Evolutionary conservation across 1,140 invertebrate genomes (phyloP).

Genomic region (Drosophila mayri): DNA sequence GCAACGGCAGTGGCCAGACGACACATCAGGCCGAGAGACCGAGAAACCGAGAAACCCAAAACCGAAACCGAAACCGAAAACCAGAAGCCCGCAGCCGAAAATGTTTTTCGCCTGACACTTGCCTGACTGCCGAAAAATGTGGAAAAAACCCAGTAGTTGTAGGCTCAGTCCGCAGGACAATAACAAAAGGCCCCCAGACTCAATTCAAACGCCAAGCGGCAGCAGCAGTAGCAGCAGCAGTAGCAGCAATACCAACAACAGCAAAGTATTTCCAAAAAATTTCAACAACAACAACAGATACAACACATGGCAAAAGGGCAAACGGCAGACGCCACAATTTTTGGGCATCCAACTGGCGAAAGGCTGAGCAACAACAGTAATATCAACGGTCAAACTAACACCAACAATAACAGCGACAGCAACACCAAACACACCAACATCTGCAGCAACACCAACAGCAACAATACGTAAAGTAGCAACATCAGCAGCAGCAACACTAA

Average conservation of each 20-base stretch:
- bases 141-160: slow-evolving; percentile 19
- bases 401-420: slow-evolving; percentile 10
- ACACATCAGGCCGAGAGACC: slow-evolving; percentile 65
- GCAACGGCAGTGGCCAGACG: slow-evolving; percentile 60
- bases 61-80: slow-evolving; percentile 61
- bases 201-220: slow-evolving; percentile 53
- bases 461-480: background rate
- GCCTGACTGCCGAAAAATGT: slow-evolving; percentile 69
- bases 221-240: slow-evolving; percentile 32
- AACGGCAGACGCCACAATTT: slow-evolving; percentile 65
- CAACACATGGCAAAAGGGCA: slow-evolving; percentile 44
- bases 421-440: slow-evolving; percentile 8
- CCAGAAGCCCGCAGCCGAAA: slow-evolving; percentile 58
- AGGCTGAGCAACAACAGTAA: slow-evolving; percentile 54
- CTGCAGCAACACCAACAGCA: slow-evolving; percentile 7
- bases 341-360: slow-evolving; percentile 73
- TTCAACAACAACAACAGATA: slow-evolving; percentile 23
- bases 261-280: slow-evolving; percentile 50
- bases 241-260: slow-evolving; percentile 29
- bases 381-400: slow-evolving; percentile 7
- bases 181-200: slow-evolving; percentile 46
- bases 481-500: background rate
- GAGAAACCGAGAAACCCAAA: slow-evolving; percentile 49
- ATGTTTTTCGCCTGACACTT: slow-evolving; percentile 54
- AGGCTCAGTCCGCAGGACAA: slow-evolving; percentile 15